Evolutionary conservation across 2,113 vertebrate genomes (phyloP), one percentile per base, ranked within the genome.

Genomic region (Cyprinus carpio): DNA sequence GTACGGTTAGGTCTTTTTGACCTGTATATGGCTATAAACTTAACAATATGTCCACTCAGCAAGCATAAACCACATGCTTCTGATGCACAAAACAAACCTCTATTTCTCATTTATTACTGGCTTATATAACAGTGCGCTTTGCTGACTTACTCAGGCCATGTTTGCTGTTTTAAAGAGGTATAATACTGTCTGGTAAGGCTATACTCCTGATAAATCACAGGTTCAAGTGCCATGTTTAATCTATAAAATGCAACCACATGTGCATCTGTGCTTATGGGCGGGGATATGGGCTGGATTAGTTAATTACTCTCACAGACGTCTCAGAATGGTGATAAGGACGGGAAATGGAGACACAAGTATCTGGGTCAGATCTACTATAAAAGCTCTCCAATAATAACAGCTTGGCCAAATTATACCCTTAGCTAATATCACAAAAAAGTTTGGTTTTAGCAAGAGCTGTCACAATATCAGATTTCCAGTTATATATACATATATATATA

Each of bases 41-140:
- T 49, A 87, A 78, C 51, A 51, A 87, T 79, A 43, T 76, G 72
- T 25, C 87, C 43, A 37, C 83, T 87, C 80, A 85, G 84, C 87
- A 79, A 82, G 64, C 54, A 58, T 46, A 83, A 83, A 78, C 65
- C 84, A 54, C 84, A 83, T 16, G 54, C 54, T 78, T 82, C 65
- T 81, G 83, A 85, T n/a, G 49, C 69, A 82, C 69, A 27, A n/a
- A 58, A 74, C 56, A 85, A 49, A 60, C 34, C 8, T 75, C 82
- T 87, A 81, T 81, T 81, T 81, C 82, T 84, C 80, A 87, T 69
- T 84, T 84, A 87, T 81, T 84, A 65, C 76, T 69, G 64, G 54
- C 16, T 62, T 81, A 83, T 80, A 84, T 75, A 87, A 79, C 25
- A 34, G 40, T 65, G 40, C 72, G 49, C 74, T 88, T 74, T 75